A percentile compares a stretch with the other conserved stretches of the same genome.
These are phyloP conservation scores for Brachymystax lenok DNA, from an alignment of 2,797 vertebrate species.

Conservation along the genomic window DNA sequence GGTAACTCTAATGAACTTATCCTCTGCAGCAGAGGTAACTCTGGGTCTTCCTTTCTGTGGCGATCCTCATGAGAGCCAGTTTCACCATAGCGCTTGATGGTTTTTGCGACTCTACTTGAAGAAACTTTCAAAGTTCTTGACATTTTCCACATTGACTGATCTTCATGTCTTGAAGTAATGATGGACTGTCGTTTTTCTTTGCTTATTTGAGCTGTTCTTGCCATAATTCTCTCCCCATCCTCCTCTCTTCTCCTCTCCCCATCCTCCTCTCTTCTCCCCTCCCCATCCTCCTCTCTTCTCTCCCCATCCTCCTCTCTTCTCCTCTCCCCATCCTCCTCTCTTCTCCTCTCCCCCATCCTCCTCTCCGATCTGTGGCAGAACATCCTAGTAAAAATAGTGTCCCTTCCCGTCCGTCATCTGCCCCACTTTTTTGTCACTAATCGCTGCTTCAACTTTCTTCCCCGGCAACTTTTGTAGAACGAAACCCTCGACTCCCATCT, in stretches of 20 bases:
- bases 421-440: conserved; percentile 47
- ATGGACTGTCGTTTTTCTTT: too few relatives aligned
- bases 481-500: background rate
- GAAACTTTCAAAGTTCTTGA: too few relatives aligned
- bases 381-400: background rate
- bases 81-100: too few relatives aligned
- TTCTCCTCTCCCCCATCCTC: background rate
- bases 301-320: background rate
- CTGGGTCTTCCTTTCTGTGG: too few relatives aligned
- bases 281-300: conserved; percentile 21
- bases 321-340: background rate
- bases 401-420: background rate
- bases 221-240: background rate
- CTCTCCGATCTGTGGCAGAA: background rate
- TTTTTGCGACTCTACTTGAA: too few relatives aligned
- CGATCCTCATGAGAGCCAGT: too few relatives aligned
- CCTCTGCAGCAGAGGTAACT: too few relatives aligned
- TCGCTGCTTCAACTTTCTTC: background rate
- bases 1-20: too few relatives aligned
- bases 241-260: conserved; percentile 14
- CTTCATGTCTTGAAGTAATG: too few relatives aligned
- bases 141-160: too few relatives aligned
- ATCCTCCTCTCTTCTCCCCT: too few relatives aligned
- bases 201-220: too few relatives aligned
- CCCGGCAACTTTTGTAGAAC: background rate